Evolutionary conservation across 2,888 invertebrate species (phyloP), one percentile per base, ranked within the genome.

Genomic region (Chalcosyrphus nemorum): DNA sequence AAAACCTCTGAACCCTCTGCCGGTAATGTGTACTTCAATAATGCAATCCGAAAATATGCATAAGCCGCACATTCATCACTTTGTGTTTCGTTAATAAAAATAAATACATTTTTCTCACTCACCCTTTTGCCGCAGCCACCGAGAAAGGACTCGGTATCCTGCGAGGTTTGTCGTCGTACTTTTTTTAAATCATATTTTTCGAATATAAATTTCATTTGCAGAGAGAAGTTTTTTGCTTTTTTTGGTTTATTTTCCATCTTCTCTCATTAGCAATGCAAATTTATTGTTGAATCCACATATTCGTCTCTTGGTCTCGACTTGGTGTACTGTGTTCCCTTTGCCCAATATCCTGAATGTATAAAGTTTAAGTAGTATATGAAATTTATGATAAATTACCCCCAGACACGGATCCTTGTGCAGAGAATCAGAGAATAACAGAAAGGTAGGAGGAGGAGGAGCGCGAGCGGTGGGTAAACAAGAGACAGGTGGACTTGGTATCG

Each of bases 261-360:
- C n/a, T 2, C 19, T 43, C 66, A 76, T 76, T 59, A 52, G 59
- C 59, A 68, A 59, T 76, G 59, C 52, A 76, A 52, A 76, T 76
- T 68, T 66, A 27, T 41, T 43, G 54, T 41, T 50, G 63, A 52
- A 52, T 76, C 4, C 50, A 35, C 38, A 24, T n/a, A 74, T 63
- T 45, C 74, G n/a, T 19, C 32, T 56, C 24, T 17, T 29, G 11
- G 52, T 32, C 21, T 41, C 19, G 54, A 45, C 21, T 21, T n/a
- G 7, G 24, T 5, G 1, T 15, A 41, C 19, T n/a, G n/a, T 13
- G 27, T 29, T 57, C n/a, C 27, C 45, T 35, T 57, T 19, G 7
- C 6, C 21, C 19, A 32, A 59, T 71, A 52, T 21, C 57, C 57
- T 4, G n/a, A 54, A 7, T 27, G 59, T 27, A 59, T 24, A 32